These are phyloP conservation scores for Palythoa caribaeorum DNA, from an alignment of 92 coral and sea anemone genomes.

Conservation along the genomic window DNA sequence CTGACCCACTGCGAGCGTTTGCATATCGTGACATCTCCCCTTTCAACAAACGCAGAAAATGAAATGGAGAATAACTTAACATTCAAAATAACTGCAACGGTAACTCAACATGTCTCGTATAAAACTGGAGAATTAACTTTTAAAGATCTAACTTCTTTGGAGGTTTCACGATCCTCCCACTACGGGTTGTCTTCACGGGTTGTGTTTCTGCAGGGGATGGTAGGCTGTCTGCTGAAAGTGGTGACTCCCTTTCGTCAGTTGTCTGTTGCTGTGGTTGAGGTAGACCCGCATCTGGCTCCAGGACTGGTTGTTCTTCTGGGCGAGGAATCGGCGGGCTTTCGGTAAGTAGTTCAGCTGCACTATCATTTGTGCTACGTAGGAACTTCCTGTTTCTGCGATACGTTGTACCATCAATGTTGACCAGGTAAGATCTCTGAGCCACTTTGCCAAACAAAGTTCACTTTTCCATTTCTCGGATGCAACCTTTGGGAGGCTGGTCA, in stretches of 20 bases:
- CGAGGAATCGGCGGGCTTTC: conserved; percentile 18
- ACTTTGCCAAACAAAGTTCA: conserved; percentile 52
- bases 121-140: conserved; percentile 11
- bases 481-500: no score
- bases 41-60: no score
- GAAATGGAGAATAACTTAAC: no score
- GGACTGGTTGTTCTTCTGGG: conserved; percentile 3
- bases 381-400: conserved; percentile 61
- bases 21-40: no score
- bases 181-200: conserved; percentile 18
- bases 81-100: neutral
- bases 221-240: neutral
- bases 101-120: conserved; percentile 4
- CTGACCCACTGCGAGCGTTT: no score
- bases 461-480: conserved; percentile 45
- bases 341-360: conserved; percentile 5
- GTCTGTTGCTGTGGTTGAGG: no score
- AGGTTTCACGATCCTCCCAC: conserved; percentile 11
- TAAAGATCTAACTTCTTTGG: conserved; percentile 1
- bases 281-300: neutral
- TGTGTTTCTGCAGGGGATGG: conserved; percentile 7
- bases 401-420: conserved; percentile 48
- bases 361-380: conserved; percentile 47
- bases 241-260: conserved; percentile 13
- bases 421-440: conserved; percentile 58